A percentile compares a stretch with the other conserved stretches of the same genome.
Conservation (phyloP, 1,140 invertebrate species). For the Aleiodes sp. region DNA sequence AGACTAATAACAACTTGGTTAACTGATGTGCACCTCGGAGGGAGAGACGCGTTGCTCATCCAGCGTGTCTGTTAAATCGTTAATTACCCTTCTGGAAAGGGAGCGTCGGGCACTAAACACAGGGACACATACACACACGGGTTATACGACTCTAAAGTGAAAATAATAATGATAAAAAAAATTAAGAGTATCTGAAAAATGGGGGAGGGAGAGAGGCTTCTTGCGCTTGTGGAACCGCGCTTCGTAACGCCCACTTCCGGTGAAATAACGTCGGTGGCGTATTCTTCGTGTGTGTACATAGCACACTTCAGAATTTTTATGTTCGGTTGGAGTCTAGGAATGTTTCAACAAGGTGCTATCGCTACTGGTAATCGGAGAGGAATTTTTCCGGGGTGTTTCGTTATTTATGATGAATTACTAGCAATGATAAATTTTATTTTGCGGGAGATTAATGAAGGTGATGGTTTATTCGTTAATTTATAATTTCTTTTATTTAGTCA, state of each 20-base stretch:
- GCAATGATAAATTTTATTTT: no score
- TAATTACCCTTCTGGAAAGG: constrained; percentile 49
- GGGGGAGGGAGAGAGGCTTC: constrained; percentile 30
- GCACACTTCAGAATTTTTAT: no score
- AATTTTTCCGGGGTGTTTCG: no score
- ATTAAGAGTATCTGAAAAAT: not conserved
- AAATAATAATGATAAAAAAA: not conserved
- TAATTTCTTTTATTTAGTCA: no score
- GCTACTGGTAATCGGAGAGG: no score
- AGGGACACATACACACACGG: not conserved
- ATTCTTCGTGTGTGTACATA: not conserved
- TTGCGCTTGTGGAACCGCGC: constrained; percentile 33
- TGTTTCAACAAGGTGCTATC: no score
- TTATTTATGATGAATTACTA: no score
- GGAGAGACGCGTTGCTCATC: constrained; percentile 48
- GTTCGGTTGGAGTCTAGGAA: no score
- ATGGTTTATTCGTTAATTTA: no score
- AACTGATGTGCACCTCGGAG: constrained; percentile 40
- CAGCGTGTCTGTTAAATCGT: constrained; percentile 58
- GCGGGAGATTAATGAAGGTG: no score
- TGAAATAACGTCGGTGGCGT: constrained; percentile 36
- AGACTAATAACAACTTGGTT: constrained; percentile 58
- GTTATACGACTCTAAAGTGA: not conserved
- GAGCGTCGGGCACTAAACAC: not conserved
- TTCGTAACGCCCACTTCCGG: constrained; percentile 58